These are phyloP conservation scores for Seriola quinqueradiata DNA, from an alignment of 2,113 vertebrate species.

Conservation along the genomic window DNA sequence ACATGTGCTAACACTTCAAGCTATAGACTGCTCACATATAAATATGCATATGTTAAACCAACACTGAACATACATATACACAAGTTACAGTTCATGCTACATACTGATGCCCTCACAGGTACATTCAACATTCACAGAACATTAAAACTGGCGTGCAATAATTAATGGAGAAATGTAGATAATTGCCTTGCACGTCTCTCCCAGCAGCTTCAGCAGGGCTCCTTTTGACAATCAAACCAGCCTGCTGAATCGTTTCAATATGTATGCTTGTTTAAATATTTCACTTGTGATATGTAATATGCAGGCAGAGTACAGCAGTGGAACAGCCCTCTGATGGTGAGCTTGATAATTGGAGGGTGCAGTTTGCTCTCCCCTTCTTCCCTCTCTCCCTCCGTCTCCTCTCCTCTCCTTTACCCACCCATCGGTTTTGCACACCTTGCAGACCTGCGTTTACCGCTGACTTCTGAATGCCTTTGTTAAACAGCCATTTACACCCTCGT, in stretches of 20 bases:
- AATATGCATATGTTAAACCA: not conserved
- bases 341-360: constrained; percentile 56
- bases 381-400: not conserved
- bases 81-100: not conserved
- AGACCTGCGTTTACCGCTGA: constrained; percentile 70
- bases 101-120: not conserved
- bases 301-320: not conserved
- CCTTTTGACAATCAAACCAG: constrained; percentile 38
- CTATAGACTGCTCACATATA: not conserved
- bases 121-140: constrained; percentile 17
- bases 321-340: constrained; percentile 47
- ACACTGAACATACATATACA: not conserved
- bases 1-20: not conserved
- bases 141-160: constrained; percentile 35
- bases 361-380: constrained; percentile 20
- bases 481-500: constrained; percentile 66
- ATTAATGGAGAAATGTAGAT: constrained; percentile 43
- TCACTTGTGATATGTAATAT: constrained; percentile 62
- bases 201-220: constrained; percentile 39
- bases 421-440: constrained; percentile 58
- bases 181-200: constrained; percentile 42
- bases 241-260: constrained; percentile 44
- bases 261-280: constrained; percentile 64
- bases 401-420: not conserved
- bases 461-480: constrained; percentile 85